These are phyloP conservation scores for Lytechinus pictus DNA, from an alignment of 35 echinoderm and acorn worm genomes.

Conservation along the genomic window DNA sequence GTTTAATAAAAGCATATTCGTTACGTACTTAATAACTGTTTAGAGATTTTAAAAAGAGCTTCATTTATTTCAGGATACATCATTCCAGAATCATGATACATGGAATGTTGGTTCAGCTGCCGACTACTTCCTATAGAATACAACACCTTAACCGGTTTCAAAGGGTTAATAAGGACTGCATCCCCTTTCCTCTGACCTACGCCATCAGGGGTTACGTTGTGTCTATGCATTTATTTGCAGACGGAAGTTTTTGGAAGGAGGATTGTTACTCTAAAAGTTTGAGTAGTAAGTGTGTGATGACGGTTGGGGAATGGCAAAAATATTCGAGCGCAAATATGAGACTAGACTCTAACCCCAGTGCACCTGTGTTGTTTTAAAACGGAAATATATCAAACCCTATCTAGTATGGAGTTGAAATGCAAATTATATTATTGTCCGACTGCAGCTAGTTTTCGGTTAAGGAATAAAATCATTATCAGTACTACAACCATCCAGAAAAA, in stretches of 20 bases:
- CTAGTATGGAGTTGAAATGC: too few relatives aligned
- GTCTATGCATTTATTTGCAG: conserved; percentile 25
- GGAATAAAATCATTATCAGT: too few relatives aligned
- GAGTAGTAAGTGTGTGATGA: background rate
- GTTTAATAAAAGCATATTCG: too few relatives aligned
- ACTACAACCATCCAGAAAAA: too few relatives aligned
- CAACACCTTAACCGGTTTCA: background rate
- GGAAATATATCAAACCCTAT: background rate
- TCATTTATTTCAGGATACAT: too few relatives aligned
- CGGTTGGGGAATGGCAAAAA: background rate
- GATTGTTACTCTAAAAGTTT: conserved; percentile 39
- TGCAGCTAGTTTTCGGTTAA: too few relatives aligned
- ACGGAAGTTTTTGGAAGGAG: conserved; percentile 25
- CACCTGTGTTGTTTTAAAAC: background rate
- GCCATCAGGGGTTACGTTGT: background rate
- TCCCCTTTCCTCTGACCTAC: background rate
- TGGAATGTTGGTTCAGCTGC: background rate
- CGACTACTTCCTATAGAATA: background rate
- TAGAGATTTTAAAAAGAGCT: too few relatives aligned
- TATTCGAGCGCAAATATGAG: background rate
- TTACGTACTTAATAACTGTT: too few relatives aligned
- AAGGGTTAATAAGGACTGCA: background rate
- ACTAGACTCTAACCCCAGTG: background rate
- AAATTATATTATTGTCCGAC: too few relatives aligned
- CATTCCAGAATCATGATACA: background rate